Evolutionary conservation across 2,113 vertebrate species (phyloP).

Genomic region (Psittacula cyanocephala): DNA sequence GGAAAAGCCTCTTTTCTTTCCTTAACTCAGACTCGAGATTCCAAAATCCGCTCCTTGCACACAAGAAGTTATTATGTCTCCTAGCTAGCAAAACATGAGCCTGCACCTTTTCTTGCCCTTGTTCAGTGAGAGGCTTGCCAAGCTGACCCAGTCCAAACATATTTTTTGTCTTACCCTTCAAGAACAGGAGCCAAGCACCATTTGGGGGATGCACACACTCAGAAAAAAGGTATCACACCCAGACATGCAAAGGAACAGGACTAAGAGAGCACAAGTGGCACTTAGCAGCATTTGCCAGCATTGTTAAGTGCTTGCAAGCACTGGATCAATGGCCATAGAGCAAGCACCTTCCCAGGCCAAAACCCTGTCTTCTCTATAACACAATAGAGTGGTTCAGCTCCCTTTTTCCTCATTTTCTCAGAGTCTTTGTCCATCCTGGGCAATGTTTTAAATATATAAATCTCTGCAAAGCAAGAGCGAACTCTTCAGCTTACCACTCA

Average conservation of each 20-base stretch:
- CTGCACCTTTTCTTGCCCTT: not conserved
- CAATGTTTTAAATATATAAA: not conserved
- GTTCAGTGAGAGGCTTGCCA: not conserved
- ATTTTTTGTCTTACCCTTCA: not conserved
- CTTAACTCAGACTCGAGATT: not conserved
- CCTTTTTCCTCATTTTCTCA: not conserved
- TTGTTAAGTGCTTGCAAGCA: not conserved
- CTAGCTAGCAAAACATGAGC: not conserved
- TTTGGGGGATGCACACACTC: rapidly evolving
- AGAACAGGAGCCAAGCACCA: not conserved
- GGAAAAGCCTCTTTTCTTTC: not conserved
- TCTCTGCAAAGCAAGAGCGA: not conserved
- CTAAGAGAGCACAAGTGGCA: not conserved
- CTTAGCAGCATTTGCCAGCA: not conserved
- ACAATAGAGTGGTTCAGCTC: not conserved
- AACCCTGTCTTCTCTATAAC: not conserved
- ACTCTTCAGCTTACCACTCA: not conserved
- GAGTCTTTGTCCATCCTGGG: not conserved
- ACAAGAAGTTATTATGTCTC: not conserved
- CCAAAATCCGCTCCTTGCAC: not conserved
- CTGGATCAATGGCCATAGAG: not conserved
- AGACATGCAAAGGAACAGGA: not conserved
- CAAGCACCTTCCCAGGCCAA: not conserved
- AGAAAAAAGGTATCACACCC: not conserved
- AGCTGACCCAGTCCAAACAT: not conserved